phyloP scores from a whole-genome alignment of 1,140 invertebrate species.

The Gyrodactylus bullatarudis region DNA sequence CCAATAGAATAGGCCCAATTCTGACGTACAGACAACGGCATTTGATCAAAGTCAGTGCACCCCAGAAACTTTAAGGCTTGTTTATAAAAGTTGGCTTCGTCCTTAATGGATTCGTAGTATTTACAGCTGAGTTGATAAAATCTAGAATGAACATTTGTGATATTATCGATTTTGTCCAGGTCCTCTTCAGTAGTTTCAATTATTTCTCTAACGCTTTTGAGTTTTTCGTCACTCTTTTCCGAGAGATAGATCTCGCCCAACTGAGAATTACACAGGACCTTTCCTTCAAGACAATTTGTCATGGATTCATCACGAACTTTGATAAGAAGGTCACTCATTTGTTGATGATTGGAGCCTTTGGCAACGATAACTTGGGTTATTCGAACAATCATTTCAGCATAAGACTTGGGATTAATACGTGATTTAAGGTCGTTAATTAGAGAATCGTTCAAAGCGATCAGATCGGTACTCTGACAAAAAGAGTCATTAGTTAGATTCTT shows the following conservation, averaged over 20 bases:
- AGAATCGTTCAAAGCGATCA: background rate
- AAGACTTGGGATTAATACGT: background rate
- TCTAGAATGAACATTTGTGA: constrained; percentile 61
- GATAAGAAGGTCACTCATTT: background rate
- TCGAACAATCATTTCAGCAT: background rate
- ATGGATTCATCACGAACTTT: background rate
- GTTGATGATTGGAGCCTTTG: background rate
- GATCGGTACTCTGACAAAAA: background rate
- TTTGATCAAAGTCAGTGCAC: constrained; percentile 41
- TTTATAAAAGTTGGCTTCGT: constrained; percentile 65
- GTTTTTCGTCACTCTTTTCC: background rate
- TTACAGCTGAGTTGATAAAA: constrained; percentile 74
- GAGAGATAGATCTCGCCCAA: background rate
- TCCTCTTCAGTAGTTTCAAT: constrained; percentile 55
- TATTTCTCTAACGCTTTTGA: constrained; percentile 19
- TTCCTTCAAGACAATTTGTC: background rate
- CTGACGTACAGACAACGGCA: constrained; percentile 30
- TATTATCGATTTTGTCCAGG: constrained; percentile 51
- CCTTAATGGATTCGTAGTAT: constrained; percentile 46
- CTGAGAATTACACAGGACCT: background rate
- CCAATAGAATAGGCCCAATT: constrained; percentile 60
- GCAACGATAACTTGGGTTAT: background rate
- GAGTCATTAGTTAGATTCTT: background rate
- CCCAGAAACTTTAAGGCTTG: constrained; percentile 72
- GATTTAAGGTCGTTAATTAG: background rate